phyloP scores from a whole-genome alignment of 1,140 invertebrate species.

The Argopecten irradians region DNA sequence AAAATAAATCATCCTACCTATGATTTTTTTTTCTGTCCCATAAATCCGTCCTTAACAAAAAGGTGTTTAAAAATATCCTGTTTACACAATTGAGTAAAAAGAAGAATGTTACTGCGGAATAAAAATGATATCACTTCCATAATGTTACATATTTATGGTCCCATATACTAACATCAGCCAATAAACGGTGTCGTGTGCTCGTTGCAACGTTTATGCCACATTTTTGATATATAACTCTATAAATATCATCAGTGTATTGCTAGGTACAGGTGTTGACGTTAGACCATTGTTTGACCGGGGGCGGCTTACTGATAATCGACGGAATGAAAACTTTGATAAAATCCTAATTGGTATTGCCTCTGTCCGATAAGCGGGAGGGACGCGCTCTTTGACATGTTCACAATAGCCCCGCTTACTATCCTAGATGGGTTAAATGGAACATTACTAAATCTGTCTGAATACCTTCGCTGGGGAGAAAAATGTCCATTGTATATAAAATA shows the following conservation, averaged over 20 bases:
- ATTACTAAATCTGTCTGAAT: not conserved
- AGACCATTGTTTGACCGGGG: not conserved
- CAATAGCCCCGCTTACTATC: not conserved
- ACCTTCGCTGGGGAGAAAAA: not conserved
- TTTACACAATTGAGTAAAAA: no score
- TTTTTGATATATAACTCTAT: not conserved
- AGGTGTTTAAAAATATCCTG: no score
- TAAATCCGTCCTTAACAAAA: no score
- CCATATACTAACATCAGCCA: no score
- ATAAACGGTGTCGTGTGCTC: no score
- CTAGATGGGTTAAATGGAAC: not conserved
- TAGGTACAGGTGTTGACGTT: not conserved
- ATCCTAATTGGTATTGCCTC: not conserved
- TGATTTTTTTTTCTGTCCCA: no score
- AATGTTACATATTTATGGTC: no score
- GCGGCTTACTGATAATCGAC: not conserved
- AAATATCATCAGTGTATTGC: not conserved
- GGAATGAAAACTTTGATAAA: not conserved
- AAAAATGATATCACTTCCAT: no score
- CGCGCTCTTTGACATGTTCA: not conserved
- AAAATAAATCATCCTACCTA: no score
- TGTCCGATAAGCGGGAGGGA: not conserved
- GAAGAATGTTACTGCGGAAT: no score
- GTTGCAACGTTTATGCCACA: not conserved
- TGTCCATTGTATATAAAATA: not conserved